Evolutionary conservation across 2,888 invertebrate genomes (phyloP).

Genomic region (Perizoma affinitatum): DNA sequence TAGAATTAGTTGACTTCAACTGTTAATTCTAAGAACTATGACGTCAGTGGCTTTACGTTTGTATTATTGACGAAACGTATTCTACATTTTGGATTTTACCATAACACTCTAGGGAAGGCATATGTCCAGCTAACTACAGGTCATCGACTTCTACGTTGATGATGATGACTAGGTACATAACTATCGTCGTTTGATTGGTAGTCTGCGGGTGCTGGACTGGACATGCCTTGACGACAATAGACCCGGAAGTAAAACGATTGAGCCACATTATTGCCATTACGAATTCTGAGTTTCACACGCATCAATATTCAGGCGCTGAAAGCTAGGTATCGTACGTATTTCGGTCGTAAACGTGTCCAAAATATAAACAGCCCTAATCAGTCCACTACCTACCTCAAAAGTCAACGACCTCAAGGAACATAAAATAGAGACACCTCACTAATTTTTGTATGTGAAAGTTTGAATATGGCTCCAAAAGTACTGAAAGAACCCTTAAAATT

Average conservation of each 20-base stretch:
- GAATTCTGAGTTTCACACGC: conserved; percentile 29
- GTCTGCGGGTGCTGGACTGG: no score
- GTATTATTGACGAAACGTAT: no score
- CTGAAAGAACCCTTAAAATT: not conserved
- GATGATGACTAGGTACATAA: no score
- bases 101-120: no score
- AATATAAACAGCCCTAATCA: conserved; percentile 38
- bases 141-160: no score
- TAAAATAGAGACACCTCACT: conserved; percentile 29
- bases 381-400: conserved; percentile 47
- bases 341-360: conserved; percentile 33
- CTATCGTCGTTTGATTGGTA: no score
- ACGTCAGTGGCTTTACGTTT: no score
- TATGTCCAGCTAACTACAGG: no score
- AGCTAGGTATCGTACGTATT: conserved; percentile 29
- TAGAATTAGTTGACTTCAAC: no score
- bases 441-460: conserved; percentile 25
- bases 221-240: conserved; percentile 9
- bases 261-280: conserved; percentile 25
- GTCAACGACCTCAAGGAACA: conserved; percentile 43
- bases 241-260: conserved; percentile 28
- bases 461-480: not conserved
- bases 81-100: no score
- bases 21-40: no score
- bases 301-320: conserved; percentile 36